These are phyloP conservation scores for Menidia menidia DNA, from an alignment of 2,797 vertebrate species.

Conservation along the genomic window DNA sequence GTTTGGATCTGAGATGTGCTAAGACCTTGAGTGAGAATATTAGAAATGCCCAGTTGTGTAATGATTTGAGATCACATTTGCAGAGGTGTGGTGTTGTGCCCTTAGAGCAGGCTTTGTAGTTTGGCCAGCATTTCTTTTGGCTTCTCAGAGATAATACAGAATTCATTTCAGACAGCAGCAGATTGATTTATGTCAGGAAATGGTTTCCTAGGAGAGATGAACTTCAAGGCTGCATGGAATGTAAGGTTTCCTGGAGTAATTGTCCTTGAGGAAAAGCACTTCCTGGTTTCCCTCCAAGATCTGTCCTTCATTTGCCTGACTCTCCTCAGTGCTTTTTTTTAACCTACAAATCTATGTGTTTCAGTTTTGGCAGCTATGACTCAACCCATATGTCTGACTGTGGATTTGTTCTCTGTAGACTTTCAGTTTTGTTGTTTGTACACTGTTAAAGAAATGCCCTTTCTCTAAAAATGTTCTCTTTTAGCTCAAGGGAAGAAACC, in stretches of 20 bases:
- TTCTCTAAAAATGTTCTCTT: conserved; percentile 37
- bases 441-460: conserved; percentile 24
- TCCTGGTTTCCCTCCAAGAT: conserved; percentile 79
- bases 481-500: conserved; percentile 49
- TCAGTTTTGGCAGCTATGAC: conserved; percentile 35
- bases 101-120: conserved; percentile 7
- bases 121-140: background rate
- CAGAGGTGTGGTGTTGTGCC: background rate
- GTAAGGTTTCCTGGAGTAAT: conserved; percentile 79
- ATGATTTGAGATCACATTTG: background rate
- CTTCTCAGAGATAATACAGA: conserved; percentile 23
- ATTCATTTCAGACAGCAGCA: conserved; percentile 45
- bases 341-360: conserved; percentile 28
- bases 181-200: conserved; percentile 68
- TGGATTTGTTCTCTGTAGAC: conserved; percentile 1
- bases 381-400: conserved; percentile 15
- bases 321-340: conserved; percentile 42
- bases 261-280: conserved; percentile 80
- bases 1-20: conserved; percentile 13
- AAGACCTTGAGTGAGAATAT: no score
- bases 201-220: conserved; percentile 70
- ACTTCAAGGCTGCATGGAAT: conserved; percentile 67
- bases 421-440: conserved; percentile 18
- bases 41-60: background rate
- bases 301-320: conserved; percentile 64